Conservation (phyloP, 1,140 invertebrate species). For the Ceratoteleas bidentatus region DNA sequence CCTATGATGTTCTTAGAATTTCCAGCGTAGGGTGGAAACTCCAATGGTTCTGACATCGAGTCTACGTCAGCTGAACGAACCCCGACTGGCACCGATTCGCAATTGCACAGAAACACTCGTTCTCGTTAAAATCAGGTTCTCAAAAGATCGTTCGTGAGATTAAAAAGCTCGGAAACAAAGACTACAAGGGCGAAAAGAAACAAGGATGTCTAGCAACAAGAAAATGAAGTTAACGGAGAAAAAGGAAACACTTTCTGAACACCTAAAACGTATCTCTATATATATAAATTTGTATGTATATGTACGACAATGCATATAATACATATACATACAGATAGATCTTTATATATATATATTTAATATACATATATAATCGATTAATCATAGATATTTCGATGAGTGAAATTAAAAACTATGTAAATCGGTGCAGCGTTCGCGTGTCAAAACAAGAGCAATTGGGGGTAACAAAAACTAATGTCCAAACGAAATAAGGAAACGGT, state of each 20-base stretch:
- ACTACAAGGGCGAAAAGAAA: conserved; percentile 10
- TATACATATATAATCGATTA: conserved; percentile 35
- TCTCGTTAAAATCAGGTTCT: conserved; percentile 40
- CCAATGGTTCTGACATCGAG: conserved; percentile 21
- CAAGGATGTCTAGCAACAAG: background rate
- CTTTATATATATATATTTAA: conserved; percentile 16
- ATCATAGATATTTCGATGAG: conserved; percentile 15
- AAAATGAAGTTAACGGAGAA: conserved; percentile 3
- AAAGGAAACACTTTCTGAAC: conserved; percentile 14
- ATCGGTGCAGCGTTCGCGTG: conserved; percentile 39
- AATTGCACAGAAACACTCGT: conserved; percentile 49
- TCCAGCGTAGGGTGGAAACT: background rate
- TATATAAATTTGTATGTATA: conserved; percentile 37
- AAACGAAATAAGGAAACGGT: conserved; percentile 1
- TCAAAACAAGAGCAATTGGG: conserved; percentile 14
- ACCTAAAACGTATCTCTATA: conserved; percentile 17
- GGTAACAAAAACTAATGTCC: background rate
- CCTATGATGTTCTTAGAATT: too few species aligned
- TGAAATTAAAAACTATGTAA: conserved; percentile 49
- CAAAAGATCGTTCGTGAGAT: conserved; percentile 27
- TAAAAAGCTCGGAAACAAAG: conserved; percentile 36
- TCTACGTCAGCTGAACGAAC: conserved; percentile 10
- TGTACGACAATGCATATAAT: conserved; percentile 4
- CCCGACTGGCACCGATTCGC: conserved; percentile 35
- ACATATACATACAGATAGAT: background rate